Base-by-base conservation (phyloP, 1,140 invertebrate species). In the Eumaeus atala region DNA sequence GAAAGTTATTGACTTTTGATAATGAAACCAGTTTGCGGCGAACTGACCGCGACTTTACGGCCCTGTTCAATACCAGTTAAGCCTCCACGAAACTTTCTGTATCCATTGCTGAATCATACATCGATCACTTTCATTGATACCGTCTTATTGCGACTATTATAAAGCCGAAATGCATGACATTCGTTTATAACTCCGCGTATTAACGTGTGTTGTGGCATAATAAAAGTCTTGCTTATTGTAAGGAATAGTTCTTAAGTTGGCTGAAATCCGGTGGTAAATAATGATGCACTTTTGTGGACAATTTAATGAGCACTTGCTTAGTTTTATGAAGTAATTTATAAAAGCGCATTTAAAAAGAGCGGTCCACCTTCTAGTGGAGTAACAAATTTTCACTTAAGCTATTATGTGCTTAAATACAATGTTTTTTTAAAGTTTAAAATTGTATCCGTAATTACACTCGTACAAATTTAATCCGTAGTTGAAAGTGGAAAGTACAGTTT, bases 1-100 rank as follows among this genome's bases (percentile, higher is more conserved):
- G 73, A 84, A 86, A 86, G 83, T 84, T 86, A 86, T 86, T 86
- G 83, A 86, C 83, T 86, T 86, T 86, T 86, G 83, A 86, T 86
- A 86, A 86, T 86, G 83, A 86, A 86, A 86, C 83, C 77, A 78
- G 83, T 86, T 86, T 84, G 74, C 61, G 75, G 67, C 67, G 58
- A 67, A 67, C 72, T 82, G 80, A 79, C 83, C 78, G 72, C 76
- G 74, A 79, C 77, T 62, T 67, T 64, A 62, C 71, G 83, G 68
- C 83, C 78, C 69, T 77, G 74, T 82, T 86, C 77, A 82, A 82
- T 80, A 85, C 69, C 74, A 80, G 70, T 69, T 62, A 62, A 54
- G 58, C 66, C 49, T 67, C 51, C 51, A 64, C 49, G 70, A 40
- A 60, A 21, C 16, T 52, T 51, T 61, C 51, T 53, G 49, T 14